A percentile compares a stretch with the other conserved stretches of the same genome.
These are phyloP conservation scores for Erebia palarica DNA, from an alignment of 2,888 invertebrate species.

Conservation along the genomic window DNA sequence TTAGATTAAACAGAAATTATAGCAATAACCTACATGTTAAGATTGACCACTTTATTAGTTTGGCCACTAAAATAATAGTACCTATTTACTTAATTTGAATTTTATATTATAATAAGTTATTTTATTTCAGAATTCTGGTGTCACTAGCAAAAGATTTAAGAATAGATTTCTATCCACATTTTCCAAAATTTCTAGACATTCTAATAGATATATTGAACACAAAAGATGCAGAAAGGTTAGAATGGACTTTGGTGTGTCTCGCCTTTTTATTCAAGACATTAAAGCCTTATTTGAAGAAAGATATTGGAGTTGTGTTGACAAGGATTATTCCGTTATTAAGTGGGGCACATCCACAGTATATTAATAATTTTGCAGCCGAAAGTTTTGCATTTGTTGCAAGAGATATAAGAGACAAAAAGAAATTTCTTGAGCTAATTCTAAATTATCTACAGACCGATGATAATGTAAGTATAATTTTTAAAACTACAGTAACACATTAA, in stretches of 20 bases:
- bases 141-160: slow-evolving; percentile 94
- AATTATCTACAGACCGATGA: slow-evolving; percentile 84
- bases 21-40: too few relatives aligned
- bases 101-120: background rate
- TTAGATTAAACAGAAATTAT: too few relatives aligned
- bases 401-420: slow-evolving; percentile 90
- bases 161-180: slow-evolving; percentile 94
- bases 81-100: too few relatives aligned
- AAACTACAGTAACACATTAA: background rate
- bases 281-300: slow-evolving; percentile 91
- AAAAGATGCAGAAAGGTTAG: slow-evolving; percentile 92
- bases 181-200: slow-evolving; percentile 87
- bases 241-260: slow-evolving; percentile 92
- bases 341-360: slow-evolving; percentile 89
- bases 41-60: too few relatives aligned
- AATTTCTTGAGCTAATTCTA: slow-evolving; percentile 87
- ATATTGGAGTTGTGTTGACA: slow-evolving; percentile 88
- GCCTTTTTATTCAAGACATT: slow-evolving; percentile 95
- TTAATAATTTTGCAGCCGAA: slow-evolving; percentile 97
- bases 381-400: slow-evolving; percentile 97
- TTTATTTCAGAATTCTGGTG: slow-evolving; percentile 86
- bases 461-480: slow-evolving; percentile 82
- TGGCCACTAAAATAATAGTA: too few relatives aligned
- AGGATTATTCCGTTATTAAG: slow-evolving; percentile 89
- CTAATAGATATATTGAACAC: slow-evolving; percentile 87